Evolutionary conservation across 1,140 invertebrate genomes (phyloP), one percentile per base, ranked within the genome.

Genomic region (Acromyrmex echinatior): DNA sequence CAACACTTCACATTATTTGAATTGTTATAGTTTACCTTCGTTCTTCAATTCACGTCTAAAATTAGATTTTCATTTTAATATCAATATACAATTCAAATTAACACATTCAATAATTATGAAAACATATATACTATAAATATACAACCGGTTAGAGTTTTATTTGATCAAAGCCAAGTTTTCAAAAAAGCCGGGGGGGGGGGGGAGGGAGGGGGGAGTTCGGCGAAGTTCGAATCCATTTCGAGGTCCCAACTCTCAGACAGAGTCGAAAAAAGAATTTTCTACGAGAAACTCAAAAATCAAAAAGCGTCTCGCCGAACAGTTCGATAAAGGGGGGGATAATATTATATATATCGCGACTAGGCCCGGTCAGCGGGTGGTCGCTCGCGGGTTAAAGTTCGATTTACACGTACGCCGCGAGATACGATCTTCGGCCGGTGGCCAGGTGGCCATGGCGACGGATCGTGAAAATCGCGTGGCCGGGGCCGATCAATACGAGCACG

Each of bases 401-500:
- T 87, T 78, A 60, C 85, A 71, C 79, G 65, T 70, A 90, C 80
- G 86, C 45, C 71, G 90, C 81, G 91, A 94, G 94, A 95, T 95
- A 95, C 81, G 93, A 95, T 95, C 94, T 94, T 93, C 92, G 87
- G 92, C 92, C 93, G 91, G 91, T 93, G 91, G 92, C 94, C 94
- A 95, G 95, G 95, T 95, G 95, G 93, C 94, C 95, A 95, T 95
- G 95, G 93, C 94, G 95, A 95, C 95, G 95, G 92, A 95, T 95
- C 94, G 91, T 94, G 93, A 95, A 95, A 95, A 95, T 95, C 94
- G 94, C 94, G 93, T 93, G 93, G 93, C 94, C 92, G 92, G 89
- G 92, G 93, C 81, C 94, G 95, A 95, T 95, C 94, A 95, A 95
- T 95, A 95, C 93, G 92, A 88, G 92, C 92, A 91, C 92, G 87